Base-by-base conservation (phyloP, 1,140 invertebrate genomes). In the Trissolcus basalis region DNA sequence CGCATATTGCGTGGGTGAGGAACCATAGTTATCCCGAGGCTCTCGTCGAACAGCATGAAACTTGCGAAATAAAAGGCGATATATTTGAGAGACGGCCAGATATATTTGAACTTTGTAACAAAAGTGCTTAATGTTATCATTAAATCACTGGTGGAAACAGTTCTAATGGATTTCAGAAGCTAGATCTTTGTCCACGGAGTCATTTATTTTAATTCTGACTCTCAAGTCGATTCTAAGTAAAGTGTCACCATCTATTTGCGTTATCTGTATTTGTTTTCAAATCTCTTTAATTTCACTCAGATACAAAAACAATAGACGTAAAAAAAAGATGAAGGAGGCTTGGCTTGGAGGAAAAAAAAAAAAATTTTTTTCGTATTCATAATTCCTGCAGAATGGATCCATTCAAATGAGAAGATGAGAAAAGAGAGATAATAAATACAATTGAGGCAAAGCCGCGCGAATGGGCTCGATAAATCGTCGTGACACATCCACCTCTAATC, bases 121-220 rank as follows among this genome's bases (percentile, higher is more conserved):
- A 68, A 45, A 68, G 64, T 59, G 39, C 48, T 68, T 68, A 51
- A 39, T 36, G 64, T 47, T 55, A 15, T 59, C 54, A 32, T 59
- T 68, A 59, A 68, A 68, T 68, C 55, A 53, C 32, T 4, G 27
- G 9, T 19, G 14, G 55, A 44, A 59, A 59, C 36, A 68, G 32
- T 47, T 39, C 6, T 39, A 50, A 16, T 14, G 47, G 45, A 56
- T 67, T 36, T 48, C 19, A 9, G 19, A 27, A 51, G 6, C 43
- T 51, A 45, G 16, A 35, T 54, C 13, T n/a, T 54, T 2, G 7
- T 14, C 16, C 16, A 49, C 11, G 27, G 12, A 13, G 12, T 13
- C 43, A 44, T 44, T 14, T 4, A 44, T 32, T 32, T 49, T 49
- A 32, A 49, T 49, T 32, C 6, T 33, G 51, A 54, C 13, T 41